Evolutionary conservation across 2,888 invertebrate species (phyloP), one percentile per base, ranked within the genome.

Genomic region (Aporophyla nigra): DNA sequence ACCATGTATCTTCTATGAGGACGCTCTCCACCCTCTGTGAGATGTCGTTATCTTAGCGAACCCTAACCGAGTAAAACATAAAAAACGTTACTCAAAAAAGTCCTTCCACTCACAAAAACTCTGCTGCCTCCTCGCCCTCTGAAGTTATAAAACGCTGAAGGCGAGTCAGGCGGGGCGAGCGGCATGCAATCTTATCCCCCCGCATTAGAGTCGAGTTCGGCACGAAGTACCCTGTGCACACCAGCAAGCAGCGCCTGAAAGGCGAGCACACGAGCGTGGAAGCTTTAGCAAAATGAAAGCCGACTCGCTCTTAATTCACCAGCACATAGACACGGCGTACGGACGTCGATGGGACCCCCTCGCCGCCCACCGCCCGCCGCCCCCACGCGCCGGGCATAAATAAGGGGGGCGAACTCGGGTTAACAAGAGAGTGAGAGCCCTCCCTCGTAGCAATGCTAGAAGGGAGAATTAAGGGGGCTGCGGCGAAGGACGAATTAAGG

Each of bases 401-500:
- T 96, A 96, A 96, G 95, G 95, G 95, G 92, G 95, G 93, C 90
- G 88, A 93, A 94, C 95, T 94, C 95, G 95, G 95, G 94, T 96
- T 95, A 96, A 95, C 95, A 94, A 95, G 96, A 95, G 95, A 95
- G 93, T 92, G 94, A 93, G 93, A 93, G 91, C 91, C 93, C 95
- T 89, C 94, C 94, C 93, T 89, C 92, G 90, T 91, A 90, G 91
- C 93, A 92, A 90, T 90, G 93, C 93, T 93, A 93, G 93, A 89
- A 92, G 94, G 95, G 95, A 93, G 95, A 94, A 94, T 93, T 92
- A 93, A 94, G 96, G 96, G 96, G 96, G 96, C 92, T 96, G 96
- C 93, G 96, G 96, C 96, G 96, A 96, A 96, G 96, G 96, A 96
- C 96, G 96, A 96, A 96, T 96, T 96, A 96, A 96, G 96, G 96